Evolutionary conservation across 2,888 invertebrate genomes (phyloP), one percentile per base, ranked within the genome.

Genomic region (Cosmopolites sordidus): DNA sequence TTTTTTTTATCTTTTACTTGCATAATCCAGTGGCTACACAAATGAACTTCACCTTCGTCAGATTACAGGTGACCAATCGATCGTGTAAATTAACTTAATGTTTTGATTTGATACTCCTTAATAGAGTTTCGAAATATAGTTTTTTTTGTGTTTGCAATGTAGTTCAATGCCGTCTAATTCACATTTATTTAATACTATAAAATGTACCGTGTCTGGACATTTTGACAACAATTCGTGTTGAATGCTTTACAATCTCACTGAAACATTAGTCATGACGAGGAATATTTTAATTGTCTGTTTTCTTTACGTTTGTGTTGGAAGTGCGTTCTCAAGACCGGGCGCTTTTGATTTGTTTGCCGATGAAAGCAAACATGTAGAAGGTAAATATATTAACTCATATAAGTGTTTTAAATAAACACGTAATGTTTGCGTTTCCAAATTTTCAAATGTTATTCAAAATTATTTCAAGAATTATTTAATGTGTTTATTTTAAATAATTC

Each of bases 161-260:
- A 53, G 53, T 53, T 53, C 53, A 53, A 48, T 53, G 53, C 48
- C 53, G 48, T 30, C 33, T 33, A 5, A 27, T 47, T 29, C 14
- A 30, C 29, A 38, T 27, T 33, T 8, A 22, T 47, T 47, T 18
- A 17, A 18, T 33, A 41, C 14, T 48, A 43, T 53, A 53, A 33
- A 53, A 53, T 48, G 48, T 16, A 48, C 11, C 16, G 22, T 8
- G 14, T 22, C 3, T 22, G 22, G 15, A 22, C 9, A 16, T 9
- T 30, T 16, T 30, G 16, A 16, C 27, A 15, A 30, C 27, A 30
- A 15, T 46, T 18, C 2, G 33, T 45, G 5, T 16, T 22, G 22
- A 8, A 22, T 22, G 22, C 3, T 22, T 22, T 22, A 8, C 8
- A 22, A 8, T 22, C 8, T 8, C 22, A 22, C 22, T 3, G n/a